These are phyloP conservation scores for Catamblyrhynchus diadema DNA, from an alignment of 2,797 vertebrate genomes.

Conservation along the genomic window DNA sequence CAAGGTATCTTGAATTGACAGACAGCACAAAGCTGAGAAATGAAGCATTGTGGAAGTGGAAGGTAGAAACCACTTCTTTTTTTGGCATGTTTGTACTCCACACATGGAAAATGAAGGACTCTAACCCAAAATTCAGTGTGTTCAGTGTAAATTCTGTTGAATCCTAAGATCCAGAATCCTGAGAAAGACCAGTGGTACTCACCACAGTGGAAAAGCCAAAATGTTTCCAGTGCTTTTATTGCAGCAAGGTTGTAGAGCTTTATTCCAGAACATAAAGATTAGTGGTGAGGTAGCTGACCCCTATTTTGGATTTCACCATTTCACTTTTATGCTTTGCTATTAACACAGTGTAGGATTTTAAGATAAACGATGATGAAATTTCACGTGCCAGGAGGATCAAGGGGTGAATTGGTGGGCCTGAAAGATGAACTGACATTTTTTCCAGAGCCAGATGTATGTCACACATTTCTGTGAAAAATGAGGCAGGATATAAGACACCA, in stretches of 20 bases:
- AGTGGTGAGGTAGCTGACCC: not conserved
- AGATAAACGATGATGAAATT: not conserved
- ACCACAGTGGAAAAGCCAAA: not conserved
- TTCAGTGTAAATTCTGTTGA: not conserved
- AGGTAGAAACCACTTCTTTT: not conserved
- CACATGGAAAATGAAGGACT: not conserved
- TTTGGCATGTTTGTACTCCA: not conserved
- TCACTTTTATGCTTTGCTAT: not conserved
- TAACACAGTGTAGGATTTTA: not conserved
- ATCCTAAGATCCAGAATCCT: not conserved
- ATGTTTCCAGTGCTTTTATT: not conserved
- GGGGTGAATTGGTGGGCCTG: not conserved
- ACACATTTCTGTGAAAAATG: constrained; percentile 20
- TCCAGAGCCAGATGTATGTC: constrained; percentile 38
- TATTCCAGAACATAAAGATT: not conserved
- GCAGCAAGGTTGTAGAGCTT: not conserved
- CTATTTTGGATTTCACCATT: not conserved
- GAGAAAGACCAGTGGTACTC: not conserved
- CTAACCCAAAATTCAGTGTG: not conserved
- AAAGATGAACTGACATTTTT: not conserved
- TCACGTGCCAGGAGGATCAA: not conserved
- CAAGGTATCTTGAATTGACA: not conserved
- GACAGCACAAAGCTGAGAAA: not conserved
- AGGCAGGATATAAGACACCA: constrained; percentile 52
- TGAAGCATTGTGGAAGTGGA: not conserved